Evolutionary conservation across 64 coral and sea anemone genomes (phyloP).

Genomic region (Dendrophyllia cribrosa): DNA sequence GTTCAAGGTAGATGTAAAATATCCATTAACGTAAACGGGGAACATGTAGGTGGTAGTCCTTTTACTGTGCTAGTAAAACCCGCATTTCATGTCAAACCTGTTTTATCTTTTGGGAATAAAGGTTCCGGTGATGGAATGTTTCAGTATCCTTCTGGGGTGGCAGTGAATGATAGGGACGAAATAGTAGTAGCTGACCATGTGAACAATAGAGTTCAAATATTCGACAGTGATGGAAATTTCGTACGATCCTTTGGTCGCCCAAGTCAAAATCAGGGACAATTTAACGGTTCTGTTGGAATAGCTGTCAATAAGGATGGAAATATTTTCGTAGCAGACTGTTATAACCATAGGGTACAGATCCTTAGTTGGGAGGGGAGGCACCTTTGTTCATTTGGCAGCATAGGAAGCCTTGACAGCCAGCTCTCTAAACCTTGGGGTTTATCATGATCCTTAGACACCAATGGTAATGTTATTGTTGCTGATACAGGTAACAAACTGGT

Average conservation of each 20-base stretch:
- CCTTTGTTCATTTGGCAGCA: not conserved
- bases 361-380: not conserved
- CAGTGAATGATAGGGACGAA: conserved; percentile 10
- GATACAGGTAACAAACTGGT: conserved; percentile 76
- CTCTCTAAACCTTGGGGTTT: conserved; percentile 84
- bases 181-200: not conserved
- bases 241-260: conserved; percentile 6
- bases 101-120: not conserved
- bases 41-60: conserved; percentile 14
- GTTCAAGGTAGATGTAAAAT: conserved; percentile 25
- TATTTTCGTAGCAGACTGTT: not conserved
- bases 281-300: not conserved
- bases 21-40: conserved; percentile 26
- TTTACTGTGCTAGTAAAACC: not conserved
- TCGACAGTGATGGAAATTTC: conserved; percentile 25
- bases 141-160: not conserved
- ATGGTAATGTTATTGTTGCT: conserved; percentile 85
- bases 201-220: conserved; percentile 41
- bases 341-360: not conserved
- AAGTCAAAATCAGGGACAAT: not conserved
- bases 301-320: not conserved
- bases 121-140: conserved; percentile 9
- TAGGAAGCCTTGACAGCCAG: not conserved
- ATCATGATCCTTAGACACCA: conserved; percentile 62
- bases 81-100: not conserved